Percentiles rank a stretch among this genome's conserved stretches.
phyloP scores from a whole-genome alignment of 2,113 vertebrate species.

The Agapornis roseicollis region DNA sequence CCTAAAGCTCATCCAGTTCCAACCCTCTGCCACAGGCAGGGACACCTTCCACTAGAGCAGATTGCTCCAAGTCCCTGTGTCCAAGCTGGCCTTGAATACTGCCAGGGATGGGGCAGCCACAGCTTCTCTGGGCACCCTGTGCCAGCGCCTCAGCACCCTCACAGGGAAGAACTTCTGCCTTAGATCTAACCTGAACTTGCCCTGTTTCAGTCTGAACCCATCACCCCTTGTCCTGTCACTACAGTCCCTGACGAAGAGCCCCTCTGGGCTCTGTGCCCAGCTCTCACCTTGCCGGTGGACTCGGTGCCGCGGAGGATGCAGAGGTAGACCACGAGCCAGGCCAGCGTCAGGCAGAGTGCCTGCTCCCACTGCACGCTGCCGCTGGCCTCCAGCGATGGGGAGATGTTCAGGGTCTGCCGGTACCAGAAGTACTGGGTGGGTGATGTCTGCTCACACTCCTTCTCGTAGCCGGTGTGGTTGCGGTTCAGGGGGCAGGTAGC shows the following conservation, averaged over 20 bases:
- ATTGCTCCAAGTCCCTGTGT: too few species aligned
- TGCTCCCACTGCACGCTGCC: conserved; percentile 84
- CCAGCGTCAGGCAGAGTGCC: conserved; percentile 83
- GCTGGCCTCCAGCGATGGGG: conserved; percentile 80
- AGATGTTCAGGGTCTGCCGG: conserved; percentile 89
- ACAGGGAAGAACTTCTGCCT: too few species aligned
- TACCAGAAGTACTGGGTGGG: conserved; percentile 97
- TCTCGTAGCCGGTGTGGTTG: conserved; percentile 79
- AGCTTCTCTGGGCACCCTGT: too few species aligned
- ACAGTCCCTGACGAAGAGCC: not conserved
- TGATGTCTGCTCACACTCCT: conserved; percentile 84
- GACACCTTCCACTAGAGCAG: not conserved
- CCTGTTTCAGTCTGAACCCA: not conserved
- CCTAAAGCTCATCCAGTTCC: not conserved
- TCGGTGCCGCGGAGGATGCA: conserved; percentile 86
- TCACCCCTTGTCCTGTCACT: not conserved
- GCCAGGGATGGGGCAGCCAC: not conserved
- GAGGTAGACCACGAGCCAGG: conserved; percentile 89
- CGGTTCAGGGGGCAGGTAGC: conserved; percentile 83
- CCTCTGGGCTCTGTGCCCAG: rapidly evolving
- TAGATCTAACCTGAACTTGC: not conserved
- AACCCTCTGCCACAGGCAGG: not conserved
- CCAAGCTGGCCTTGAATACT: not conserved
- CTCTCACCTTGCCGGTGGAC: conserved; percentile 87
- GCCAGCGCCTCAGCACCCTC: too few species aligned